Evolutionary conservation across 2,888 invertebrate genomes (phyloP).

Genomic region (Ctena decussata): DNA sequence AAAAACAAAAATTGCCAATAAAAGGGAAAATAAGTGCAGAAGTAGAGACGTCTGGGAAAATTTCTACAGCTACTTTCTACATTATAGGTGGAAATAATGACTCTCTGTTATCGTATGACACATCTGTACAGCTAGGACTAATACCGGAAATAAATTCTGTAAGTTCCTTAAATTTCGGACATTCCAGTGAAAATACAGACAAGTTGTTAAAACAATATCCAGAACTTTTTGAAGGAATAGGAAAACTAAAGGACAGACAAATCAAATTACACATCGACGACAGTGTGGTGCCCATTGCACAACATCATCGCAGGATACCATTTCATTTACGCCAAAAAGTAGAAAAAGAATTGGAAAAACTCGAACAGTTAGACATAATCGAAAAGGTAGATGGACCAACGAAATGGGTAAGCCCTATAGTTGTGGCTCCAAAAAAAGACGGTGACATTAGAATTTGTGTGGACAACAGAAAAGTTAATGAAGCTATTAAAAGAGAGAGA

Average conservation of each 20-base stretch:
- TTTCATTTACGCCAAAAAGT: conserved; percentile 68
- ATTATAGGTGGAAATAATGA: conserved; percentile 25
- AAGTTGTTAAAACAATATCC: neutral
- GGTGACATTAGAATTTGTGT: conserved; percentile 63
- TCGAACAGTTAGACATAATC: conserved; percentile 70
- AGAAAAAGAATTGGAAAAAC: conserved; percentile 63
- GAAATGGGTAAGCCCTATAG: conserved; percentile 71
- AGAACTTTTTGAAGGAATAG: conserved; percentile 39
- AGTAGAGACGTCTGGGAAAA: conserved; percentile 4
- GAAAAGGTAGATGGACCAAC: conserved; percentile 72
- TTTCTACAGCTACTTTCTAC: neutral
- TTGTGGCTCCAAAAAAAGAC: conserved; percentile 68
- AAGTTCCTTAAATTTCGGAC: neutral
- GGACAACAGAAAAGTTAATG: conserved; percentile 65
- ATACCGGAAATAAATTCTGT: conserved; percentile 3
- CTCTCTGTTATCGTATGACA: conserved; percentile 22
- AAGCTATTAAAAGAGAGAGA: too few species aligned
- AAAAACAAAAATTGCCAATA: neutral
- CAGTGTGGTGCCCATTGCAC: conserved; percentile 38
- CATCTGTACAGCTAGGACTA: conserved; percentile 17
- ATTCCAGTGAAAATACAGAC: neutral
- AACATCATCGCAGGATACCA: conserved; percentile 60
- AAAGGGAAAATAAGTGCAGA: neutral
- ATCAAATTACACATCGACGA: conserved; percentile 59
- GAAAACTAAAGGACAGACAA: conserved; percentile 47